Conservation (phyloP, 2,113 vertebrate species). For the Pongo abelii region DNA sequence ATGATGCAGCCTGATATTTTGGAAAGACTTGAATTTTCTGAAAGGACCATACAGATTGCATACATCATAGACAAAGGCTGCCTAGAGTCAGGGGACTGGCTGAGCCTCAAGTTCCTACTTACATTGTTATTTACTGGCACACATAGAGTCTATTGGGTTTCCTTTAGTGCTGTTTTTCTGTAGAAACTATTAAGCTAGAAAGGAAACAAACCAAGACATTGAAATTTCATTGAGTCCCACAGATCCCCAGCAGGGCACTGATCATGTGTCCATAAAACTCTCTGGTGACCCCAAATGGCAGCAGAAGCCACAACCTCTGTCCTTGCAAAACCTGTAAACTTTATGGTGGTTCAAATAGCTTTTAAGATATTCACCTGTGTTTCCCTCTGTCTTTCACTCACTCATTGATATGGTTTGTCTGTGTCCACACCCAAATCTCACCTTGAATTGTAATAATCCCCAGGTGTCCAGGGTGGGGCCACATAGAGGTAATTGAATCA, state of each 20-base stretch:
- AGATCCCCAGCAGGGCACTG: not conserved
- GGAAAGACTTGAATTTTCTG: not conserved
- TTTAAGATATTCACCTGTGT: not conserved
- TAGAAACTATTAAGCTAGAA: not conserved
- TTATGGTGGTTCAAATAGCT: not conserved
- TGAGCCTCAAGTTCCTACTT: not conserved
- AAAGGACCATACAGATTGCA: not conserved
- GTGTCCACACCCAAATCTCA: no score
- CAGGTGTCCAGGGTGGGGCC: no score
- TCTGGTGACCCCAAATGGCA: not conserved
- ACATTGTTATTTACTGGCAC: not conserved
- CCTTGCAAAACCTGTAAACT: not conserved
- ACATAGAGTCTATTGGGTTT: not conserved
- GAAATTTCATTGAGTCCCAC: not conserved
- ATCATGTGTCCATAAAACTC: not conserved
- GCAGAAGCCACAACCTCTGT: not conserved
- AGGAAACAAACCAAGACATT: conserved; percentile 12
- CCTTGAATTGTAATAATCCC: no score
- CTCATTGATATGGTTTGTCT: not conserved
- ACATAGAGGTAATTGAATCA: no score
- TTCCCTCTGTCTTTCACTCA: not conserved
- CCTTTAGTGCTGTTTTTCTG: not conserved
- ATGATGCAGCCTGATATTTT: not conserved
- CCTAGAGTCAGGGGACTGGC: not conserved
- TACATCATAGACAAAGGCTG: not conserved